These are phyloP conservation scores for Halcyon leucocephala DNA, from an alignment of 2,797 vertebrate species.

Conservation along the genomic window DNA sequence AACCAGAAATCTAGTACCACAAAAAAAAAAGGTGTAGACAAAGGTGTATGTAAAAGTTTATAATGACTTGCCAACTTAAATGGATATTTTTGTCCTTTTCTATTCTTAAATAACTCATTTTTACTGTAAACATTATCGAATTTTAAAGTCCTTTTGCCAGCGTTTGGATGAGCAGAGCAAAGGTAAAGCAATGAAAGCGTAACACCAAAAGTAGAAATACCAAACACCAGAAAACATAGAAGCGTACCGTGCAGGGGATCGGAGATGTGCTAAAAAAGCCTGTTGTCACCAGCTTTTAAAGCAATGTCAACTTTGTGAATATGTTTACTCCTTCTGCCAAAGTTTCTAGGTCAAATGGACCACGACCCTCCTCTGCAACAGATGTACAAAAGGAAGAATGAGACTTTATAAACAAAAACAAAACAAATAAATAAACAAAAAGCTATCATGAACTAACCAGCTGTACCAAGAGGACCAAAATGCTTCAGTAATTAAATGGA, in stretches of 20 bases:
- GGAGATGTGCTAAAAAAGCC: slow-evolving; percentile 31
- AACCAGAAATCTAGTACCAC: slow-evolving; percentile 16
- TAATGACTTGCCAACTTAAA: slow-evolving; percentile 34
- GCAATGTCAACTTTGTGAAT: slow-evolving; percentile 75
- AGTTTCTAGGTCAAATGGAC: slow-evolving; percentile 85
- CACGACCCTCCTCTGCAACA: slow-evolving; percentile 70
- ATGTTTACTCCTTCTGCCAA: slow-evolving; percentile 84
- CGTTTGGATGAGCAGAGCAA: slow-evolving; percentile 35
- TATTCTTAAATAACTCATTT: slow-evolving; percentile 50
- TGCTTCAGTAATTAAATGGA: slow-evolving; percentile 72
- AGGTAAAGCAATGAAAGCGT: slow-evolving; percentile 19
- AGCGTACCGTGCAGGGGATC: not conserved
- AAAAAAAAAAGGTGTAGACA: slow-evolving; percentile 4
- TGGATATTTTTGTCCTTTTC: slow-evolving; percentile 11
- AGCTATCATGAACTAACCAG: slow-evolving; percentile 69
- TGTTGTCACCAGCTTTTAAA: slow-evolving; percentile 57
- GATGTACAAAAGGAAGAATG: slow-evolving; percentile 81
- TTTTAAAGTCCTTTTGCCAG: slow-evolving; percentile 25
- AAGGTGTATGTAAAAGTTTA: slow-evolving; percentile 9
- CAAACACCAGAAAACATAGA: slow-evolving; percentile 1
- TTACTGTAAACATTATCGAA: not conserved
- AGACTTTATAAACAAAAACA: slow-evolving; percentile 69
- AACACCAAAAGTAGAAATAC: slow-evolving; percentile 40
- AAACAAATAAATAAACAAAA: slow-evolving; percentile 23
- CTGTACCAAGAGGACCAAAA: slow-evolving; percentile 80